These are phyloP conservation scores for Drosophila sp. DNA, from an alignment of 1,140 invertebrate species.

Conservation along the genomic window DNA sequence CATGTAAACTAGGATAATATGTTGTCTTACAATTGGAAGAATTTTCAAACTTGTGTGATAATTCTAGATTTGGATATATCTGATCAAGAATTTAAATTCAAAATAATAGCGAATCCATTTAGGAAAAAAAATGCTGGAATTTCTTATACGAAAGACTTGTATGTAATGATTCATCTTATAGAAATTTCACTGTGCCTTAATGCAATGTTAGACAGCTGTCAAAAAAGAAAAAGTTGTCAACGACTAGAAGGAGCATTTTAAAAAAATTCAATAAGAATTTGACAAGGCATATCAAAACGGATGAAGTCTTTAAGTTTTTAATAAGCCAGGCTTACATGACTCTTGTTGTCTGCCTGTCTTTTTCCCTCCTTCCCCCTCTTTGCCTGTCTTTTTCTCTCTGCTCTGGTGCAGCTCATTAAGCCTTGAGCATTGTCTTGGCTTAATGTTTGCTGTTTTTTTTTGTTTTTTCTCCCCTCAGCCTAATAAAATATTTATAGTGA, in stretches of 20 bases:
- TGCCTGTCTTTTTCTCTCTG: background rate
- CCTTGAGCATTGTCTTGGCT: constrained; percentile 29
- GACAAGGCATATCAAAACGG: constrained; percentile 34
- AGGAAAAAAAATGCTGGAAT: too few relatives aligned
- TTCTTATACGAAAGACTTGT: too few relatives aligned
- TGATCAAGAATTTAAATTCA: too few relatives aligned
- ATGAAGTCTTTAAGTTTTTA: constrained; percentile 49
- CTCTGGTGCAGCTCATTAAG: constrained; percentile 17
- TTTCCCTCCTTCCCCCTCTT: constrained; percentile 7
- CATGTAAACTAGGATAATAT: too few relatives aligned
- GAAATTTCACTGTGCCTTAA: constrained; percentile 29
- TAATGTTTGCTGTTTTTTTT: constrained; percentile 11
- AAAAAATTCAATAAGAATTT: constrained; percentile 64
- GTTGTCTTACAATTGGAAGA: too few relatives aligned
- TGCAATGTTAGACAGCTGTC: constrained; percentile 69
- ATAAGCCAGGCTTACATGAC: constrained; percentile 25
- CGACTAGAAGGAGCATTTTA: constrained; percentile 54
- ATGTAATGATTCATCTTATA: background rate
- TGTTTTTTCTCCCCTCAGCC: background rate
- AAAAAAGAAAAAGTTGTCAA: constrained; percentile 54
- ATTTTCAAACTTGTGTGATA: too few relatives aligned
- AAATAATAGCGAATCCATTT: too few relatives aligned
- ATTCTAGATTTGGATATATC: too few relatives aligned
- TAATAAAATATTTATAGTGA: constrained; percentile 21
- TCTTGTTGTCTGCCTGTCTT: constrained; percentile 3